Conservation (phyloP, 2,113 vertebrate species). For the Nycticorax nycticorax region DNA sequence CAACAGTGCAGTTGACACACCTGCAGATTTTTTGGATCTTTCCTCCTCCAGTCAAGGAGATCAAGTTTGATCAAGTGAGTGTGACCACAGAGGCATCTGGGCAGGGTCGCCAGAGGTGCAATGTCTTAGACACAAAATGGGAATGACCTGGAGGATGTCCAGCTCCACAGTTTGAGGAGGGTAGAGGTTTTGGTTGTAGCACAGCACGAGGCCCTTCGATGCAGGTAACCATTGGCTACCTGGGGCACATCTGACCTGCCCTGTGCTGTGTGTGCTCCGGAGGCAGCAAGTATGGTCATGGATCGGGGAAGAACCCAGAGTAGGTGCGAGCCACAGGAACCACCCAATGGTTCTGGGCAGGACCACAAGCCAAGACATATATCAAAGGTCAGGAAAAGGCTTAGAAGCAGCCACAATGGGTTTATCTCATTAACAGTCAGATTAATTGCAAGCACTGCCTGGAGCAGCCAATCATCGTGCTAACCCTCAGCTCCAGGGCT, state of each 20-base stretch:
- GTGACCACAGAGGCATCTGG: not conserved
- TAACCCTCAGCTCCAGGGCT: not conserved
- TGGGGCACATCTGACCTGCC: not conserved
- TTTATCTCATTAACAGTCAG: not conserved
- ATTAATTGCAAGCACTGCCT: not conserved
- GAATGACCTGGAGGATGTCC: not conserved
- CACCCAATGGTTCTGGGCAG: not conserved
- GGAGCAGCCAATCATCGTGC: not conserved
- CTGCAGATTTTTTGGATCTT: not conserved
- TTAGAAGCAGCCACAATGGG: not conserved
- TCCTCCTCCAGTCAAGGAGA: not conserved
- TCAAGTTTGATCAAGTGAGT: not conserved
- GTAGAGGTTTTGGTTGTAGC: not conserved
- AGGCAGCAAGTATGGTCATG: not conserved
- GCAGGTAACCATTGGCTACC: not conserved
- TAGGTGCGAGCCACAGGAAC: not conserved
- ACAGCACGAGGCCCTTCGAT: not conserved
- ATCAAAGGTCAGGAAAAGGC: not conserved
- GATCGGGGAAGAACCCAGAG: not conserved
- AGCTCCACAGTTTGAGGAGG: not conserved
- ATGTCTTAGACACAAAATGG: not conserved
- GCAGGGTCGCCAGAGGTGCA: not conserved
- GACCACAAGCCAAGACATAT: not conserved
- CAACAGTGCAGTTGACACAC: not conserved
- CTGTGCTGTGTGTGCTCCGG: not conserved